Percentiles rank a stretch among this genome's conserved stretches.
phyloP scores from a whole-genome alignment of 2,888 invertebrate genomes.

The Cylloceria caligata region DNA sequence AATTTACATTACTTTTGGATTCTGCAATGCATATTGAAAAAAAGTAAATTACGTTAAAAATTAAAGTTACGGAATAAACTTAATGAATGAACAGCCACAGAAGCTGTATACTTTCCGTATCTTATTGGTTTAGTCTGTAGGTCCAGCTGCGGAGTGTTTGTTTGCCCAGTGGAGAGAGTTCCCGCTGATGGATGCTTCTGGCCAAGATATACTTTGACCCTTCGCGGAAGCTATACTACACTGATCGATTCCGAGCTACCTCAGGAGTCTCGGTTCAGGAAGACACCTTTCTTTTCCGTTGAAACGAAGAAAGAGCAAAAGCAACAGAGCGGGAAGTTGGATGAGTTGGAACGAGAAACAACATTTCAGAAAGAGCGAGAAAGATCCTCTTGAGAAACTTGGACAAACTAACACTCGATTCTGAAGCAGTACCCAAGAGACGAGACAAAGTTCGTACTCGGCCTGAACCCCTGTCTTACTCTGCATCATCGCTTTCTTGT shows the following conservation, averaged over 20 bases:
- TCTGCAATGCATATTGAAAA: neutral
- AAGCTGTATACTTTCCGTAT: conserved; percentile 21
- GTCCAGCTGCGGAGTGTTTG: conserved; percentile 61
- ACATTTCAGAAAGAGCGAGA: conserved; percentile 43
- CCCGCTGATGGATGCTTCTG: conserved; percentile 32
- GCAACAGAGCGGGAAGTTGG: conserved; percentile 31
- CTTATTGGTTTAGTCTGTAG: conserved; percentile 27
- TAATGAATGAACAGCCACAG: conserved; percentile 62
- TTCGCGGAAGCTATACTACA: conserved; percentile 12
- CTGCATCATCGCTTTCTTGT: conserved; percentile 24
- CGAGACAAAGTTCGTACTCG: conserved; percentile 70
- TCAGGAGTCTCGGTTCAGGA: conserved; percentile 25
- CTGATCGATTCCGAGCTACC: conserved; percentile 50
- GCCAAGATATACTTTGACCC: conserved; percentile 3
- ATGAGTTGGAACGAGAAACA: conserved; percentile 51
- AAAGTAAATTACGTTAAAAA: conserved; percentile 17
- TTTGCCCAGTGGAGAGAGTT: conserved; percentile 51
- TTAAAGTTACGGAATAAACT: conserved; percentile 1
- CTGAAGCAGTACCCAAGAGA: conserved; percentile 73
- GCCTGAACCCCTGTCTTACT: conserved; percentile 41
- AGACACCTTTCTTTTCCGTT: conserved; percentile 11
- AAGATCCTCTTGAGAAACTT: conserved; percentile 66
- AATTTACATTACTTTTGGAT: neutral
- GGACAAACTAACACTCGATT: conserved; percentile 77
- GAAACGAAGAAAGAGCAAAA: conserved; percentile 10